A percentile compares a stretch with the other conserved stretches of the same genome.
Evolutionary conservation across 2,797 vertebrate species (phyloP).

Genomic region (Heterohyrax brucei): DNA sequence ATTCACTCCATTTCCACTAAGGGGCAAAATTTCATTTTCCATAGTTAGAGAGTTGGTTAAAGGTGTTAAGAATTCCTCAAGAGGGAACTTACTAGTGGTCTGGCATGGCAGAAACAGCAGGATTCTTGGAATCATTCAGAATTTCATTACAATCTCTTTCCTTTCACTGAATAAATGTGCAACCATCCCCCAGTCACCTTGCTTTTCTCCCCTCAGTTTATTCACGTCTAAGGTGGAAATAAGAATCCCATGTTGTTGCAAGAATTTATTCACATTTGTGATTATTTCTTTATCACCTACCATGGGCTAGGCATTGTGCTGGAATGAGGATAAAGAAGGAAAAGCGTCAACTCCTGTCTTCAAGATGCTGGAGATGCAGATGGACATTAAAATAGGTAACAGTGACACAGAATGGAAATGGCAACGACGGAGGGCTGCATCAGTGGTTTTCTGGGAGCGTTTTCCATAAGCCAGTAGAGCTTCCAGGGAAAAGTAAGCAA

Average conservation of each 20-base stretch:
- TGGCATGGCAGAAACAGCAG: background rate
- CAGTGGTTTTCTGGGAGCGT: background rate
- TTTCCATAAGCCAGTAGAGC: background rate
- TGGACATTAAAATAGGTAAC: background rate
- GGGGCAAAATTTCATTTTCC: background rate
- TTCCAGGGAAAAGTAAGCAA: slow-evolving; percentile 12
- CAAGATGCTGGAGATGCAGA: background rate
- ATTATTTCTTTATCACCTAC: background rate
- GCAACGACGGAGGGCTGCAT: background rate
- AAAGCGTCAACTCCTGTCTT: background rate
- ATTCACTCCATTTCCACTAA: slow-evolving; percentile 11
- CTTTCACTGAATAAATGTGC: background rate
- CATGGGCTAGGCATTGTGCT: background rate
- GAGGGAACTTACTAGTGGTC: background rate
- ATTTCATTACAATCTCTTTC: background rate
- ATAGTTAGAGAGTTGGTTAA: background rate
- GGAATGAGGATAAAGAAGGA: background rate
- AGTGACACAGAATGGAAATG: background rate
- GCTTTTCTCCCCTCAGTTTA: background rate
- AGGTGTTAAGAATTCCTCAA: background rate
- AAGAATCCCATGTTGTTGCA: background rate
- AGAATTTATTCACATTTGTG: background rate
- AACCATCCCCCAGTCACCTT: background rate
- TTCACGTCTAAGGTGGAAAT: background rate
- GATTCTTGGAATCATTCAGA: background rate